Base-by-base conservation (phyloP, 2,113 vertebrate genomes). In the Mastomys natalensis region DNA sequence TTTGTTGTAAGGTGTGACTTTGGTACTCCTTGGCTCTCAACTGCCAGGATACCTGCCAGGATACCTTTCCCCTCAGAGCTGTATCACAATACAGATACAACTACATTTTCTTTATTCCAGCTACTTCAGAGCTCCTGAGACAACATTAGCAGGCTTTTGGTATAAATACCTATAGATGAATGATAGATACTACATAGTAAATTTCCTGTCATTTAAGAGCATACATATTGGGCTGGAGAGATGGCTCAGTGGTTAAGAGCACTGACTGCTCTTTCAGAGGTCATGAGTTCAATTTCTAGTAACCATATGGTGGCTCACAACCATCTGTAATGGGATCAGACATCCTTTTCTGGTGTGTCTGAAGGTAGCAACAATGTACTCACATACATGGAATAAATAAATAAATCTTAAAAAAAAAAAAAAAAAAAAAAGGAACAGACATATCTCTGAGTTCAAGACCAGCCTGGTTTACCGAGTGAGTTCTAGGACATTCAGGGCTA, bases 171-270 rank as follows among this genome's bases (percentile, higher is more conserved):
- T 89, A 82, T 19, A 34, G 45, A 72, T 48, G 29, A 29, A 73
- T 45, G 15, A 87, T 3, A 89, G 34, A 51, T 73, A 80, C 55
- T 82, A 68, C 21, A 82, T 0, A 78, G 31, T 43, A 88, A 62
- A 92, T 72, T 72, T 64, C 92, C 31, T 55, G 4, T 62, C 80
- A 55, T 70, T 90, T 95, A 93, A 95, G 45, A 91, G 72, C 0
- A 72, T 66, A 34, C 11, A 64, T 84, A 80, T 43, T 51, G 51
- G 51, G 51, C 51, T 51, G 51, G 10, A 51, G 51, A 51, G 9
- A 51, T 51, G 51, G 51, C 51, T 51, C 51, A 51, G 51, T 51
- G 51, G 51, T 51, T 51, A 51, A 51, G 51, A 51, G 51, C 51
- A 51, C 11, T 51, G 51, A 51, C 51, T 51, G 51, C 51, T 51